Evolutionary conservation across 2,797 vertebrate species (phyloP).

Genomic region (Xerus rutilus): DNA sequence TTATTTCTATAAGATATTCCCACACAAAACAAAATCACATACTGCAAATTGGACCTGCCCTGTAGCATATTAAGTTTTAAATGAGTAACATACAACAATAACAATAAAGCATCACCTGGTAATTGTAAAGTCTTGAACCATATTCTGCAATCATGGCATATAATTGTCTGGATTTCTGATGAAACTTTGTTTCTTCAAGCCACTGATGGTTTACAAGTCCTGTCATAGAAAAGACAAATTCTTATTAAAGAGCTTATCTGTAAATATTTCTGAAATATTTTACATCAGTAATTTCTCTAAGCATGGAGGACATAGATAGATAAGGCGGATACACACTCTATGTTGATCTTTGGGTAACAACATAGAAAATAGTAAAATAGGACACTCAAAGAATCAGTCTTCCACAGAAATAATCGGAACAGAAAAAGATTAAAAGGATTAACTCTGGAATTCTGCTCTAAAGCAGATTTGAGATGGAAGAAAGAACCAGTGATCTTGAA

Average conservation of each 20-base stretch:
- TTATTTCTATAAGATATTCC: background rate
- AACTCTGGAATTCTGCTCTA: background rate
- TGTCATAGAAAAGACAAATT: constrained; percentile 52
- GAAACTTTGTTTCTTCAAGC: constrained; percentile 19
- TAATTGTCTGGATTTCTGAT: constrained; percentile 16
- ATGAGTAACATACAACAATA: background rate
- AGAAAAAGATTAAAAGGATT: background rate
- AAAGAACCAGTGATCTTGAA: background rate
- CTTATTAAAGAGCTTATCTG: constrained; percentile 14
- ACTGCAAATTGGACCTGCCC: background rate
- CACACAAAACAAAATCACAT: background rate
- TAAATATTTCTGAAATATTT: background rate
- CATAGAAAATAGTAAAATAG: background rate
- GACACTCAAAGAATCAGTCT: background rate
- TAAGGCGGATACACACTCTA: background rate
- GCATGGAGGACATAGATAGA: background rate
- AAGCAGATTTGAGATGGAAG: background rate
- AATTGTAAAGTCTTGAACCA: constrained; percentile 60
- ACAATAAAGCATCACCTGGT: constrained; percentile 70
- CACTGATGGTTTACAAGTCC: constrained; percentile 55
- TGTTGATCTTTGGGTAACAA: background rate
- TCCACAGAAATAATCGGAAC: background rate
- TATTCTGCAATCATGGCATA: constrained; percentile 38
- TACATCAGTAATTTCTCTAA: background rate
- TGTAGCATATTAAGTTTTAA: background rate